A percentile compares a stretch with the other conserved stretches of the same genome.
phyloP scores from a whole-genome alignment of 2,797 vertebrate species.

The Chromis chromis region DNA sequence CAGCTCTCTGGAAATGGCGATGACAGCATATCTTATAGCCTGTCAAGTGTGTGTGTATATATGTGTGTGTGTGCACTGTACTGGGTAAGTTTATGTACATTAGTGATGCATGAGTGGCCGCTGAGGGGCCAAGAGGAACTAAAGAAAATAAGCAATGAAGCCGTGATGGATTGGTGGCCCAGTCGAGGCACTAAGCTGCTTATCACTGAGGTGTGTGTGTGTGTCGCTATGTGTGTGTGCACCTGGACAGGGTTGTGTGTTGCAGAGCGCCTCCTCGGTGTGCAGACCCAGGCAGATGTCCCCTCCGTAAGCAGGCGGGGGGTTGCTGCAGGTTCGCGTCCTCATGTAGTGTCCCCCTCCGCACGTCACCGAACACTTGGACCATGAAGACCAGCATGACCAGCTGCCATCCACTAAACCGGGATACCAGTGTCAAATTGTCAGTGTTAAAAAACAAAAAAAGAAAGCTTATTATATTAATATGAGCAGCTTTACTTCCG shows the following conservation, averaged over 20 bases:
- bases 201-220: constrained; percentile 30
- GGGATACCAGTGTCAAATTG: constrained; percentile 3
- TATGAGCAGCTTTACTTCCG: no score
- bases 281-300: constrained; percentile 98
- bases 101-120: constrained; percentile 57
- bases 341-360: constrained; percentile 97
- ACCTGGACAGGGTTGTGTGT: constrained; percentile 95
- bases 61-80: constrained; percentile 1
- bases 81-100: constrained; percentile 34
- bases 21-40: constrained; percentile 53
- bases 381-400: constrained; percentile 99
- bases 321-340: constrained; percentile 94
- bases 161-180: constrained; percentile 55
- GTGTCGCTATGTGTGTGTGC: constrained; percentile 52
- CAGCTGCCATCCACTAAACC: constrained; percentile 93
- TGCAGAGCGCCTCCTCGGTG: constrained; percentile 96
- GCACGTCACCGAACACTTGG: constrained; percentile 96
- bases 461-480: no score
- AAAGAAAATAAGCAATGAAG: constrained; percentile 57
- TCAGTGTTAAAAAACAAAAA: background rate
- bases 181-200: constrained; percentile 41
- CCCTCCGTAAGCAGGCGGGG: constrained; percentile 92
- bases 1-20: constrained; percentile 89
- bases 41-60: constrained; percentile 10
- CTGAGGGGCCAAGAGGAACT: constrained; percentile 33